Conservation (phyloP, 2,113 vertebrate genomes). For the Jacana jacana region DNA sequence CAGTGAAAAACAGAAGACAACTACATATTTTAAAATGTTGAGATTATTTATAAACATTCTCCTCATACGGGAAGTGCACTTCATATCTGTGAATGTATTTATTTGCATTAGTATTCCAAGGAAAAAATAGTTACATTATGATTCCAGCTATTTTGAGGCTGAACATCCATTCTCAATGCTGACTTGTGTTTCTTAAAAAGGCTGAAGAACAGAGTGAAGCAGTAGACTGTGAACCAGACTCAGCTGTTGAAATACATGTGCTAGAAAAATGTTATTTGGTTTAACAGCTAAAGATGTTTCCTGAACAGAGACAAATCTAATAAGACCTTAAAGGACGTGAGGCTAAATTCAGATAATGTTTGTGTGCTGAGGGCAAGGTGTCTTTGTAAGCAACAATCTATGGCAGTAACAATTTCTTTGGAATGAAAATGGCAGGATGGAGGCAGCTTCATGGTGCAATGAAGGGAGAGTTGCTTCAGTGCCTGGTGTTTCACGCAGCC, state of each 20-base stretch:
- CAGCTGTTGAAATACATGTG: neutral
- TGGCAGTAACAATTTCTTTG: neutral
- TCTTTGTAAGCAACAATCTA: neutral
- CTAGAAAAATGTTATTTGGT: neutral
- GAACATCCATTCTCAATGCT: neutral
- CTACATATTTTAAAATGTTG: neutral
- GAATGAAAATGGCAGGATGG: neutral
- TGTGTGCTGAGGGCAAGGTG: neutral
- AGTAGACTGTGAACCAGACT: neutral
- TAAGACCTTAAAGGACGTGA: slow-evolving; percentile 8
- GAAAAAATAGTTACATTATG: neutral
- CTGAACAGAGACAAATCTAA: neutral
- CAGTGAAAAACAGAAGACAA: neutral
- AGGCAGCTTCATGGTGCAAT: neutral
- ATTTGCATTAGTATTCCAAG: neutral
- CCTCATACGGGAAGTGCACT: neutral
- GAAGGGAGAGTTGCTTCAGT: neutral
- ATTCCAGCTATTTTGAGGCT: neutral
- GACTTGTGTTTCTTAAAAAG: neutral
- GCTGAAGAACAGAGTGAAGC: neutral
- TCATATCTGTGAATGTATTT: neutral
- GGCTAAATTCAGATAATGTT: slow-evolving; percentile 12
- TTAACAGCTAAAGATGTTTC: slow-evolving; percentile 32
- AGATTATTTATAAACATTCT: neutral
- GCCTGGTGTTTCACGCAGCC: neutral